phyloP scores from a whole-genome alignment of 2,113 vertebrate genomes.

The Hypomesus transpacificus region DNA sequence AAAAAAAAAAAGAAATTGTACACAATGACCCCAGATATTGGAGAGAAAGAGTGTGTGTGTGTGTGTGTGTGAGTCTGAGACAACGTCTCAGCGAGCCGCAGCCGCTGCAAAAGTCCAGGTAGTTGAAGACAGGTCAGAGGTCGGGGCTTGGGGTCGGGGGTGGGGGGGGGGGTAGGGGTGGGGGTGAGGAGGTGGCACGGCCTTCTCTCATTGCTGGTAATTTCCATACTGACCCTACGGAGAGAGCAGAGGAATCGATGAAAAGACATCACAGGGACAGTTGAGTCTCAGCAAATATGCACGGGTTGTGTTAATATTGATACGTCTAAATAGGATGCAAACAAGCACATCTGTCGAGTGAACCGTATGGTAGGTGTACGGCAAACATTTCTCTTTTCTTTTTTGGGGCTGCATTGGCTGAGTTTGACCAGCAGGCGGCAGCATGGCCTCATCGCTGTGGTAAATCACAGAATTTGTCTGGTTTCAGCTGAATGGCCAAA shows the following conservation, averaged over 20 bases:
- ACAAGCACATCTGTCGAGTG: constrained; percentile 46
- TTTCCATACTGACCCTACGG: constrained; percentile 96
- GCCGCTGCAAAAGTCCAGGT: constrained; percentile 64
- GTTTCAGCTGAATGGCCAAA: too few species aligned
- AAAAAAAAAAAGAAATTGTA: constrained; percentile 42
- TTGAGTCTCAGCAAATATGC: constrained; percentile 8
- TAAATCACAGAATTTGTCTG: too few species aligned
- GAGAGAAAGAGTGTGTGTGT: constrained; percentile 12
- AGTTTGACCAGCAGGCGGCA: constrained; percentile 68
- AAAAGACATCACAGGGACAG: constrained; percentile 27
- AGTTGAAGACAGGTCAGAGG: constrained; percentile 55
- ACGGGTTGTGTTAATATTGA: constrained; percentile 24
- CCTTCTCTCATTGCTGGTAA: constrained; percentile 91
- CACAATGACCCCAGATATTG: constrained; percentile 34
- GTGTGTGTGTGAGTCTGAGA: constrained; percentile 40
- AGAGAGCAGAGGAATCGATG: constrained; percentile 47
- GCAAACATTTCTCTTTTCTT: constrained; percentile 39
- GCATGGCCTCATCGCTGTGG: constrained; percentile 54
- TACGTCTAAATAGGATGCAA: constrained; percentile 46
- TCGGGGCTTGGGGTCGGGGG: constrained; percentile 13
- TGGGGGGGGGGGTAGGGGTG: constrained; percentile 26
- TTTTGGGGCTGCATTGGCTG: constrained; percentile 47
- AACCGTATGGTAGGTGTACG: constrained; percentile 34
- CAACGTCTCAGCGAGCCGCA: constrained; percentile 54
- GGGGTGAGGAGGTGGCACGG: constrained; percentile 58